A percentile compares a stretch with the other conserved stretches of the same genome.
Conservation (phyloP, 2,888 invertebrate species). For the Luperina testacea region DNA sequence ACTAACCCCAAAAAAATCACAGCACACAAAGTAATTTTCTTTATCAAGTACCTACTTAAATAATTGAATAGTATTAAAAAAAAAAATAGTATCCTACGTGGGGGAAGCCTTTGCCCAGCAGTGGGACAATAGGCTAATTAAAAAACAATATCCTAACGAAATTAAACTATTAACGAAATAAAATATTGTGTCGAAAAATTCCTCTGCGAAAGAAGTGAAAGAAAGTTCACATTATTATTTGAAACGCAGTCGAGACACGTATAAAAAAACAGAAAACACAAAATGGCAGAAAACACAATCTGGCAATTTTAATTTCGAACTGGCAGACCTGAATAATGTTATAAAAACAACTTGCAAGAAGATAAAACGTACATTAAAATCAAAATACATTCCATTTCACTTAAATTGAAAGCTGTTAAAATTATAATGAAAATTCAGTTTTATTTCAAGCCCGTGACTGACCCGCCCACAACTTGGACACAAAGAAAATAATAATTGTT, state of each 20-base stretch:
- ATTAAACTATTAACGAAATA: not conserved
- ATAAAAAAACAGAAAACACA: not conserved
- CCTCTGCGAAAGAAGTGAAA: not conserved
- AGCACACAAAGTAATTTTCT: not conserved
- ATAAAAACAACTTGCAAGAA: not conserved
- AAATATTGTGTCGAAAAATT: not conserved
- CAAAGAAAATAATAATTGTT: slow-evolving; percentile 13
- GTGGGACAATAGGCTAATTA: not conserved
- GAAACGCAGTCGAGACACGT: not conserved
- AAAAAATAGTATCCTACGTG: no score
- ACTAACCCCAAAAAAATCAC: not conserved
- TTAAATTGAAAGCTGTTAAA: slow-evolving; percentile 6
- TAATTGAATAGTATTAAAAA: not conserved
- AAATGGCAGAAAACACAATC: not conserved
- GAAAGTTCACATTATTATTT: not conserved
- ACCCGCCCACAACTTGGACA: not conserved
- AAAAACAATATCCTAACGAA: not conserved
- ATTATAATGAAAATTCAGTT: slow-evolving; percentile 24
- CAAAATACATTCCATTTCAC: not conserved
- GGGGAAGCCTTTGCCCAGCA: not conserved
- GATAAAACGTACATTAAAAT: not conserved
- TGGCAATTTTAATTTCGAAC: not conserved
- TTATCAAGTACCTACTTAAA: not conserved
- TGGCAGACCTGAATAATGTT: not conserved
- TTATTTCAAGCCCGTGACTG: not conserved